Evolutionary conservation across 2,888 invertebrate genomes (phyloP), one percentile per base, ranked within the genome.

Genomic region (Aelia acuminata): DNA sequence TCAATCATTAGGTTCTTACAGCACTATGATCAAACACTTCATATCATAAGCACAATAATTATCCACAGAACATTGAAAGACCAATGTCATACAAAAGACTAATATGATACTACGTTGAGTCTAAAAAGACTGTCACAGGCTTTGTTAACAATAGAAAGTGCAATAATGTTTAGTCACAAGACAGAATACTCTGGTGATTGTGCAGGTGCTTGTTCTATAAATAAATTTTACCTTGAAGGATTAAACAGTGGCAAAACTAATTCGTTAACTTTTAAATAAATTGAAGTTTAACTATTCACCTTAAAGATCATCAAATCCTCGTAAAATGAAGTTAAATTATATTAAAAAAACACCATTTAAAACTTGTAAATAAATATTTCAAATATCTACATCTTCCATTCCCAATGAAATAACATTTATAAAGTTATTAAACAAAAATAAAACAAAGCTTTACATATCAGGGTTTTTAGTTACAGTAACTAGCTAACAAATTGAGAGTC

Each of bases 141-240:
- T 80, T 80, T 80, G 43, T n/a, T 80, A 43, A n/a, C n/a, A 43
- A 80, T 80, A 43, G n/a, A 39, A n/a, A 26, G 80, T 80, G 80
- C 80, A 80, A 1, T 80, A 80, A 80, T 43, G 43, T 80, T 43
- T 39, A 3, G 11, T 43, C 80, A 43, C 22, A 43, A 43, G 80
- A 43, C 22, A 43, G 5, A 80, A 80, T 43, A n/a, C 43, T n/a
- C n/a, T 80, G 43, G 80, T 31, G 43, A 80, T 80, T 43, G 80
- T 80, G 80, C 80, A 43, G n/a, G 80, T 80, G 80, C 39, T 80
- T 63, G 31, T 63, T 63, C 63, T 63, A 63, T 63, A 15, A 63
- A 31, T 63, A 31, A 63, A 63, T 63, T 31, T 31, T 15, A 63
- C 15, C 63, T 31, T 63, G 31, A n/a, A n/a, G n/a, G n/a, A n/a